Evolutionary conservation across 2,888 invertebrate genomes (phyloP).

Genomic region (Neoaliturus tenellus): DNA sequence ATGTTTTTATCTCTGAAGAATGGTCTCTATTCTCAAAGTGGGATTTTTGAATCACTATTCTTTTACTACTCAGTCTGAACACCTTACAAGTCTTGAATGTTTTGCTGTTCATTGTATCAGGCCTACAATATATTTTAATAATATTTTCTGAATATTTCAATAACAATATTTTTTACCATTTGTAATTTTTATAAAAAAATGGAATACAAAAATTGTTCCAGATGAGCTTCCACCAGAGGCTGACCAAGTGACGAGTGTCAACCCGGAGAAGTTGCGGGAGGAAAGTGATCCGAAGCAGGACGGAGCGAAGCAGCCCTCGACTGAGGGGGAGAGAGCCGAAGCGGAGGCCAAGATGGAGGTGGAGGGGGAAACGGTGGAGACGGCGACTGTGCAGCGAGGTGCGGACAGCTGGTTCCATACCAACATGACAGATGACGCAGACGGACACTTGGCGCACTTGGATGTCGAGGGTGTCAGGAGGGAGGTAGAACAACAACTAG

Average conservation of each 20-base stretch:
- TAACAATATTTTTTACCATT: no score
- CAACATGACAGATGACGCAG: conserved; percentile 69
- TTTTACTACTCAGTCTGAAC: no score
- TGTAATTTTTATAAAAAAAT: no score
- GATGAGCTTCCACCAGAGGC: conserved; percentile 58
- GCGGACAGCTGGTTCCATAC: conserved; percentile 88
- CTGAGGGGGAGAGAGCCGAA: conserved; percentile 45
- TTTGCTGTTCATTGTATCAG: no score
- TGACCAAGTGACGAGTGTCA: conserved; percentile 55
- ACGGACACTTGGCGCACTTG: conserved; percentile 68
- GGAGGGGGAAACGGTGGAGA: conserved; percentile 85
- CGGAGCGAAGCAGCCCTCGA: conserved; percentile 60
- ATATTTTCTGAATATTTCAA: no score
- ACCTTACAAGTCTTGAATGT: no score
- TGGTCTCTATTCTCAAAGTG: no score
- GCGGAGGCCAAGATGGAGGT: conserved; percentile 35
- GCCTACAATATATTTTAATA: no score
- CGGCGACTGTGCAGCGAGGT: conserved; percentile 81
- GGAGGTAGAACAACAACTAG: conserved; percentile 74
- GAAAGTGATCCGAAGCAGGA: conserved; percentile 73
- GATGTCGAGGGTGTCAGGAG: conserved; percentile 73
- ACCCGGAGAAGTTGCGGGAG: conserved; percentile 62
- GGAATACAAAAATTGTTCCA: no score
- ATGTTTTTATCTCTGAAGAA: no score
- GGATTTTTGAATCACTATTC: no score